Base-by-base conservation (phyloP, 2,888 invertebrate genomes). In the Atrina japonica region DNA sequence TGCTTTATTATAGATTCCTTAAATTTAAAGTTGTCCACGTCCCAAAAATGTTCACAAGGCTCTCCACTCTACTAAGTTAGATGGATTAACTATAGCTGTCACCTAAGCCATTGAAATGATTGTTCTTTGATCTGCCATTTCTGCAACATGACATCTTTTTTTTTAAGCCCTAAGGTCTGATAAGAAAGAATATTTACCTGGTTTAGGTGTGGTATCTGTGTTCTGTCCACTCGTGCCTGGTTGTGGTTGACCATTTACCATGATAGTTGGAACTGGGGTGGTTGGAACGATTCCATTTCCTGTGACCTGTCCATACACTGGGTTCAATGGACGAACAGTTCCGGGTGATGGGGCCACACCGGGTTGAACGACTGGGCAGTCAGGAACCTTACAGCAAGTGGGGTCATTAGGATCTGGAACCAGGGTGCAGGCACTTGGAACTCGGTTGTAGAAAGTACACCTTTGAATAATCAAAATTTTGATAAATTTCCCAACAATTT, bases 371-470 rank as follows among this genome's bases (percentile, higher is more conserved):
- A 72, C 56, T 49, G 70, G 55, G 60, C 82, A 82, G 25, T 75
- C 73, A 9, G 80, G 80, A 16, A 77, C 73, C 43, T 74, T 73
- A 65, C 82, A 82, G 65, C 82, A 82, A 27, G 80, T 72, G 35
- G 80, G 79, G 30, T 82, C 82, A 16, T 66, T 60, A 5, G 80
- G 82, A 47, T 82, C 82, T 16, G 79, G 67, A 3, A 80, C 79
- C 16, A 82, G 65, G 0, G 71, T 77, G 49, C 82, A 82, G 16
- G 76, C 77, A 16, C 66, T 59, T 25, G 80, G 80, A 3, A 82
- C 53, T 25, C 63, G 68, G 55, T 71, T 29, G 66, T 77, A 80
- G 7, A 56, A 58, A 29, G 77, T 77, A 70, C 83, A 83, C 68
- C 83, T 83, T 70, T 21, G 63, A 43, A 21, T 16, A 18, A 35